Conservation (phyloP, 1,140 invertebrate species). For the Brachionus rotundiformis region DNA sequence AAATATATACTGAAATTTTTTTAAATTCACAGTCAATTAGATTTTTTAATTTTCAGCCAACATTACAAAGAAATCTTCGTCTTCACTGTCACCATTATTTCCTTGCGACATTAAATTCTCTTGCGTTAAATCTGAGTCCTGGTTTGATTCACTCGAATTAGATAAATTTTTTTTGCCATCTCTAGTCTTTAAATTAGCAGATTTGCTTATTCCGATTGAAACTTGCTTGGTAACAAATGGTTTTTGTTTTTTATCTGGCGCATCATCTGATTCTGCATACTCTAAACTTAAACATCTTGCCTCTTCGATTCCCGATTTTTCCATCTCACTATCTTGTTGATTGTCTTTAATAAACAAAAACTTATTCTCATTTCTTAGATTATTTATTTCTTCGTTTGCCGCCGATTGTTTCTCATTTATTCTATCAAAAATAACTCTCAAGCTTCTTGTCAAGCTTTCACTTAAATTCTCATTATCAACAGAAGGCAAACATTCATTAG, state of each 20-base stretch:
- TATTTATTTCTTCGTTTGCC: background rate
- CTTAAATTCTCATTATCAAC: background rate
- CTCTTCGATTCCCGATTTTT: constrained; percentile 21
- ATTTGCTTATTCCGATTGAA: constrained; percentile 44
- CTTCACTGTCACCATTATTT: background rate
- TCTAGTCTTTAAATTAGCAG: background rate
- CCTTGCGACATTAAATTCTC: background rate
- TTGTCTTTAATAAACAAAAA: background rate
- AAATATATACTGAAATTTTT: no score
- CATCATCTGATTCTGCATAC: background rate
- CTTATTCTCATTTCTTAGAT: constrained; percentile 19
- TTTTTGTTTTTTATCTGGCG: background rate
- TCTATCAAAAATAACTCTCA: background rate
- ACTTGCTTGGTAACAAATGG: background rate
- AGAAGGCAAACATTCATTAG: background rate
- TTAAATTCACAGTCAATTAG: no score
- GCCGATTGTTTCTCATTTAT: background rate
- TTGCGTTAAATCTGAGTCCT: background rate
- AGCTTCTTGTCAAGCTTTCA: background rate
- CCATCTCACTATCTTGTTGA: background rate
- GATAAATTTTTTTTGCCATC: background rate
- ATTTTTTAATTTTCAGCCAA: constrained; percentile 47
- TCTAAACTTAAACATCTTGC: background rate
- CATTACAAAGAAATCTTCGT: constrained; percentile 50
- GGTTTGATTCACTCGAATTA: background rate